Evolutionary conservation across 2,113 vertebrate species (phyloP).

Genomic region (Macaca nemestrina): DNA sequence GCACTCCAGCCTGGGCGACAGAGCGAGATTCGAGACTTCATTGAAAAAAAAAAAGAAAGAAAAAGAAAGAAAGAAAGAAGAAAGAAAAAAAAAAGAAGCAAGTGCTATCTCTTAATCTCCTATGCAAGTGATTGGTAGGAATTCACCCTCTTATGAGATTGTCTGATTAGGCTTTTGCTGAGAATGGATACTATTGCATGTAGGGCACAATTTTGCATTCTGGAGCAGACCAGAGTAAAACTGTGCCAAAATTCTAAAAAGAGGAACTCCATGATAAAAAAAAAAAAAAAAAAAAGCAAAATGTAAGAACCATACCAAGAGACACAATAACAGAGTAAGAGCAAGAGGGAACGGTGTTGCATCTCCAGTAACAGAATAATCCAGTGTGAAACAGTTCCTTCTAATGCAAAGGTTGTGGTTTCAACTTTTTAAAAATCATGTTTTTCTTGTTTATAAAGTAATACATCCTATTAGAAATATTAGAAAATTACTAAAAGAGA

Average conservation of each 20-base stretch:
- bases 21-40: no score
- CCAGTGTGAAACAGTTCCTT: background rate
- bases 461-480: background rate
- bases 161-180: background rate
- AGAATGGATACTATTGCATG: background rate
- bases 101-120: background rate
- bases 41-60: no score
- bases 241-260: background rate
- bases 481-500: background rate
- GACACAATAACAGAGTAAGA: background rate
- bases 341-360: background rate
- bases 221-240: background rate
- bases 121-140: background rate
- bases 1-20: no score
- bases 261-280: background rate
- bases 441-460: background rate
- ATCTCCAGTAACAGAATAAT: background rate
- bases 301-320: background rate
- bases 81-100: background rate
- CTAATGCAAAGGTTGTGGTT: background rate
- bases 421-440: background rate
- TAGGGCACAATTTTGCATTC: background rate
- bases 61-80: no score
- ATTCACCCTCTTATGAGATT: background rate
- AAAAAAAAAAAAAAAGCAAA: background rate